Evolutionary conservation across 2,888 invertebrate species (phyloP).

Genomic region (Girardia tigrina): DNA sequence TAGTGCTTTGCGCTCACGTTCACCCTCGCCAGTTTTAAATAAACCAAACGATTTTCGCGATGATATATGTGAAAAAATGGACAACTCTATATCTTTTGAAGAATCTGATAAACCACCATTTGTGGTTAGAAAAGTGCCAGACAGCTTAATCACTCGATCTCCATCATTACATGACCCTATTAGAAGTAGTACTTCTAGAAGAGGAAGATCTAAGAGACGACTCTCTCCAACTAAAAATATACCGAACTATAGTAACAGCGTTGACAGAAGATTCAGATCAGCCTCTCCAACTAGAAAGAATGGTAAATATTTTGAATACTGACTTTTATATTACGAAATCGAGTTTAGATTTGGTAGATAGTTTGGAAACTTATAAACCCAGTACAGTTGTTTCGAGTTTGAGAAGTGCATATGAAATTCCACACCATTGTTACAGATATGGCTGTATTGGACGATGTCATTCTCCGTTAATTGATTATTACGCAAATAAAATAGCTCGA

Average conservation of each 20-base stretch:
- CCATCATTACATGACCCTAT: neutral
- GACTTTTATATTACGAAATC: neutral
- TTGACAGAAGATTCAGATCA: neutral
- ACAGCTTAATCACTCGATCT: neutral
- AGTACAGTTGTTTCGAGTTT: neutral
- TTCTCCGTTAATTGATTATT: neutral
- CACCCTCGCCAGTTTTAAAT: neutral
- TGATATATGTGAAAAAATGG: neutral
- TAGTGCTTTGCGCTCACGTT: neutral
- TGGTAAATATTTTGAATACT: neutral
- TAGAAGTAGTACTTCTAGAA: neutral
- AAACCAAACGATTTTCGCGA: neutral
- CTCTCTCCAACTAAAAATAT: neutral
- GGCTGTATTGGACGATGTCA: neutral
- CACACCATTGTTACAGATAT: neutral
- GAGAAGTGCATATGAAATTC: neutral
- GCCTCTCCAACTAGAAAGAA: neutral
- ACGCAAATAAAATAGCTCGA: neutral
- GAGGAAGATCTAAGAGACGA: neutral
- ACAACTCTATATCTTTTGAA: neutral
- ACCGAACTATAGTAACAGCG: neutral
- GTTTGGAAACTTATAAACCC: neutral
- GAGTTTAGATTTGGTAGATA: neutral
- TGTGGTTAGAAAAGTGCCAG: conserved; percentile 18
- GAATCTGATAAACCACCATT: conserved; percentile 24